Conservation (phyloP, 2,888 invertebrate species). For the Melanostoma mellinum region DNA sequence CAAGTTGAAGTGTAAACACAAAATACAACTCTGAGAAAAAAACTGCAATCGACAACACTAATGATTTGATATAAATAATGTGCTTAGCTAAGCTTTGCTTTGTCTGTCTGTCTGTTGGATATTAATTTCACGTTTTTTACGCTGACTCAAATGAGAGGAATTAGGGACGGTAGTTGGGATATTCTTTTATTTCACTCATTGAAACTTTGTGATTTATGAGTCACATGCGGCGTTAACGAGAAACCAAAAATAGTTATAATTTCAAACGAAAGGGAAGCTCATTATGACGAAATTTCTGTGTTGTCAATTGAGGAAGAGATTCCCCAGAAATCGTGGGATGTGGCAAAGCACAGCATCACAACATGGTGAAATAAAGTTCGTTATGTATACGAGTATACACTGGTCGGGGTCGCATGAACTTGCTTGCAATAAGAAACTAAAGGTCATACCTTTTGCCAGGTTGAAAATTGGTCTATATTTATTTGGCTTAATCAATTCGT, state of each 20-base stretch:
- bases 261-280: constrained; percentile 7
- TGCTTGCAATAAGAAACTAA: background rate
- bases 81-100: too few relatives aligned
- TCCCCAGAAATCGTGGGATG: constrained; percentile 5
- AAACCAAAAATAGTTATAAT: constrained; percentile 6
- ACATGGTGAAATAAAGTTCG: background rate
- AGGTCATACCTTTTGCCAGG: too few relatives aligned
- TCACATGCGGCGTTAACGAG: constrained; percentile 7
- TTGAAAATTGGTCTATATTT: too few relatives aligned
- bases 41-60: too few relatives aligned
- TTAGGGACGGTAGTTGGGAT: constrained; percentile 1
- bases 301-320: constrained; percentile 18
- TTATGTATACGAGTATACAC: too few relatives aligned
- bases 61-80: too few relatives aligned
- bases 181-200: constrained; percentile 11
- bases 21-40: too few relatives aligned
- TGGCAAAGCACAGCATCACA: background rate
- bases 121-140: constrained; percentile 30
- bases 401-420: background rate
- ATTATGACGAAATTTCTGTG: constrained; percentile 31
- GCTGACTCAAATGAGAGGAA: constrained; percentile 15
- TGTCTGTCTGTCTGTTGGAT: background rate
- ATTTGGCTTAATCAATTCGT: too few relatives aligned
- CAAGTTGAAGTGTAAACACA: too few relatives aligned
- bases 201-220: constrained; percentile 19